These are phyloP conservation scores for Myocastor coypus DNA, from an alignment of 2,113 vertebrate species.

Conservation along the genomic window DNA sequence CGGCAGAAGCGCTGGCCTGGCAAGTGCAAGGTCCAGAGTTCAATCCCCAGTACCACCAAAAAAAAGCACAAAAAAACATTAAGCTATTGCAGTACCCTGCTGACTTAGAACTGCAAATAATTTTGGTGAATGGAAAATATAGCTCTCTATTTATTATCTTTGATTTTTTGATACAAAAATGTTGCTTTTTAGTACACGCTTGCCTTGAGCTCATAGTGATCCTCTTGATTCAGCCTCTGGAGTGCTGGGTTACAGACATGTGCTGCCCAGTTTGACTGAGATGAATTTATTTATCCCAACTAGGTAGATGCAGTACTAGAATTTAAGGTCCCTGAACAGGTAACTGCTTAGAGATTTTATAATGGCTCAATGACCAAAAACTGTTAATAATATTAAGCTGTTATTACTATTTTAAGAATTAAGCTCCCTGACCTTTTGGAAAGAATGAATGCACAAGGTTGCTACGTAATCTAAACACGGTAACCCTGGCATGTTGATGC, in stretches of 20 bases:
- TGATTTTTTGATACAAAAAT: not conserved
- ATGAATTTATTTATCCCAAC: conserved; percentile 82
- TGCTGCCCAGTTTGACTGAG: too few species aligned
- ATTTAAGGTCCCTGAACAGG: conserved; percentile 80
- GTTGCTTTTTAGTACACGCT: not conserved
- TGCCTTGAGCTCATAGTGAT: not conserved
- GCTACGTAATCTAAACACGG: conserved; percentile 28
- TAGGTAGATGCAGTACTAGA: conserved; percentile 80
- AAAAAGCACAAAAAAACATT: too few species aligned
- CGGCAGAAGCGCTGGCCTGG: too few species aligned
- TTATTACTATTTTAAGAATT: conserved; percentile 66
- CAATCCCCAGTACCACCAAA: too few species aligned
- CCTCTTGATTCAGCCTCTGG: not conserved
- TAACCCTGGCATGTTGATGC: conserved; percentile 78
- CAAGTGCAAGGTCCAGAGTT: too few species aligned
- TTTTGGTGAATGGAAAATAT: conserved; percentile 83
- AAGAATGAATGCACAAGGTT: conserved; percentile 60
- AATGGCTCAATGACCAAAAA: conserved; percentile 73
- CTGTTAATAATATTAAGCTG: conserved; percentile 65
- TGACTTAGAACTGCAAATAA: conserved; percentile 82
- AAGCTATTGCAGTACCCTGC: conserved; percentile 53
- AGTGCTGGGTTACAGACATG: not conserved
- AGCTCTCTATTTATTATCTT: conserved; percentile 75
- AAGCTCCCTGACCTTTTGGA: conserved; percentile 54
- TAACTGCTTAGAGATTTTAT: conserved; percentile 64